Percentiles rank a stretch among this genome's conserved stretches.
phyloP scores from a whole-genome alignment of 2,113 vertebrate genomes.

The Stegastes partitus region DNA sequence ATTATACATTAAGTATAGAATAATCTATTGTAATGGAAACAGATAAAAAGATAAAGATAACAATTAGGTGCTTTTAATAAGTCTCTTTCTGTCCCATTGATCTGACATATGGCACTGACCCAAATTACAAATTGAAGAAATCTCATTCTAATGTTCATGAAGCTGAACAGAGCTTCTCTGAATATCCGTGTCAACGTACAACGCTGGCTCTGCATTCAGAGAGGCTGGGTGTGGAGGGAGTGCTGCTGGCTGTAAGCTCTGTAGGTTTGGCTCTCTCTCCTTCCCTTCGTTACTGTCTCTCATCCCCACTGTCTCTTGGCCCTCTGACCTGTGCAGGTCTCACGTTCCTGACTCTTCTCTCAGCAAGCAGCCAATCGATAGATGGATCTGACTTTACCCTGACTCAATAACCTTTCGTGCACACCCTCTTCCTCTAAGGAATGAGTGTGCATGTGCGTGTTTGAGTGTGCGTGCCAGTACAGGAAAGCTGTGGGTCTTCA shows the following conservation, averaged over 20 bases:
- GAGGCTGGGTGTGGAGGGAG: slow-evolving; percentile 35
- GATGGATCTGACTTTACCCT: slow-evolving; percentile 81
- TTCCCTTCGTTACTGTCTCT: slow-evolving; percentile 39
- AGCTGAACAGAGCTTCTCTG: slow-evolving; percentile 42
- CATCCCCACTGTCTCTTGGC: slow-evolving; percentile 58
- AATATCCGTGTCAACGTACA: slow-evolving; percentile 52
- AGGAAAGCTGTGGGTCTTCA: slow-evolving; percentile 51
- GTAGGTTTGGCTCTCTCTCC: slow-evolving; percentile 32
- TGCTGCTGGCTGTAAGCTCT: slow-evolving; percentile 45
- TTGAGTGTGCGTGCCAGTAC: slow-evolving; percentile 45
- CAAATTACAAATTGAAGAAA: slow-evolving; percentile 58
- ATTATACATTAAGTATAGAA: slow-evolving; percentile 55
- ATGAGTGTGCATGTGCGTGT: slow-evolving; percentile 28
- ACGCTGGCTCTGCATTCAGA: slow-evolving; percentile 40
- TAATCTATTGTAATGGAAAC: slow-evolving; percentile 55
- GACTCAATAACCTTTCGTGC: slow-evolving; percentile 79
- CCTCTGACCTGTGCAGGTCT: slow-evolving; percentile 77
- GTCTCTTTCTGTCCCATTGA: slow-evolving; percentile 47
- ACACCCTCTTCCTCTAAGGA: slow-evolving; percentile 70
- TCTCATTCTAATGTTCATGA: slow-evolving; percentile 51
- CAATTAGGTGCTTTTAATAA: slow-evolving; percentile 55
- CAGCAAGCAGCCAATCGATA: slow-evolving; percentile 79
- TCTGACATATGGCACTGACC: slow-evolving; percentile 56
- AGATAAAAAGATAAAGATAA: slow-evolving; percentile 69
- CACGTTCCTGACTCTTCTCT: slow-evolving; percentile 79